Percentiles rank a stretch among this genome's conserved stretches.
Evolutionary conservation across 2,113 vertebrate species (phyloP).

Genomic region (Condylura cristata): DNA sequence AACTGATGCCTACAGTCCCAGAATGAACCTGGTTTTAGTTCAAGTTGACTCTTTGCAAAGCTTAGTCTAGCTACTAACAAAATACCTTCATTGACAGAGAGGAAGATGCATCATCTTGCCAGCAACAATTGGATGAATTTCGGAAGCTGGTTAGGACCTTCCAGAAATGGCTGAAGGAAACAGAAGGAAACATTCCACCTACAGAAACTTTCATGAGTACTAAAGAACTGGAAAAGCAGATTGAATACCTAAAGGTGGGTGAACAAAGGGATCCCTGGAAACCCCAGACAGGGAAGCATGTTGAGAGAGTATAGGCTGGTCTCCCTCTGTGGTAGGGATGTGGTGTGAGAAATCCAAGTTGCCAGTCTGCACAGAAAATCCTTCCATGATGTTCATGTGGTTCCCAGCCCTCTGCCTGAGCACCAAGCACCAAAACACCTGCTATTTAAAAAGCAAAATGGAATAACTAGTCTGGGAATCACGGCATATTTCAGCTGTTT

Average conservation of each 20-base stretch:
- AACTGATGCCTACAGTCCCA: constrained; percentile 33
- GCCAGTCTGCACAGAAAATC: neutral
- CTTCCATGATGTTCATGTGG: neutral
- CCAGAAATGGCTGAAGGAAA: constrained; percentile 94
- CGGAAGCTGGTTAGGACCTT: constrained; percentile 85
- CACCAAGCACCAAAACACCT: neutral
- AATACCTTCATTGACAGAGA: constrained; percentile 82
- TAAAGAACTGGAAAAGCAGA: constrained; percentile 90
- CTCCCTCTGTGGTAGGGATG: neutral
- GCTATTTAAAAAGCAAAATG: constrained; percentile 27
- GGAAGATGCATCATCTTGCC: constrained; percentile 87
- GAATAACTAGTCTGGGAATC: neutral
- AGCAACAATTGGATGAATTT: constrained; percentile 88
- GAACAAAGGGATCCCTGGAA: neutral
- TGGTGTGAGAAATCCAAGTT: constrained; percentile 14
- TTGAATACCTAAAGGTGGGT: constrained; percentile 93
- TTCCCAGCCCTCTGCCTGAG: neutral
- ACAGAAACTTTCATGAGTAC: constrained; percentile 89
- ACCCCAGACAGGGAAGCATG: neutral
- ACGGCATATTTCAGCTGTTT: neutral
- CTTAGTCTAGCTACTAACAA: constrained; percentile 73
- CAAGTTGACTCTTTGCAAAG: constrained; percentile 84
- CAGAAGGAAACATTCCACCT: constrained; percentile 89
- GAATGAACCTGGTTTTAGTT: constrained; percentile 40
- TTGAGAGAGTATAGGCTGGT: neutral